Percentiles rank a stretch among this genome's conserved stretches.
These are phyloP conservation scores for Staurois parvus DNA, from an alignment of 2,797 vertebrate species.

Conservation along the genomic window DNA sequence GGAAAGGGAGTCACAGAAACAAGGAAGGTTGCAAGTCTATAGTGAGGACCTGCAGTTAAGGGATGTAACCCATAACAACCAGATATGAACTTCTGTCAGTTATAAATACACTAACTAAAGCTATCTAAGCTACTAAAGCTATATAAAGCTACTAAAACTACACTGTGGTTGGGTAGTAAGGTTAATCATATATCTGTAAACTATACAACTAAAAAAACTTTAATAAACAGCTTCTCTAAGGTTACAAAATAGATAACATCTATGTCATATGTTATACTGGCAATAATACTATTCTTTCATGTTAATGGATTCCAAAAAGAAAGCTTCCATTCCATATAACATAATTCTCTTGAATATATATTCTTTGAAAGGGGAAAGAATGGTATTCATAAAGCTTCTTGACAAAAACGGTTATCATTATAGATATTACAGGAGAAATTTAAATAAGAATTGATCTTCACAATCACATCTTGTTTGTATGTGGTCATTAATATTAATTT, in stretches of 20 bases:
- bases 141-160: too few species aligned
- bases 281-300: neutral
- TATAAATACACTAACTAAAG: too few species aligned
- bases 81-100: too few species aligned
- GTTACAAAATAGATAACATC: neutral
- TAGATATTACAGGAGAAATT: neutral
- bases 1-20: too few species aligned
- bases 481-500: constrained; percentile 12
- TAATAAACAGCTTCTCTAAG: too few species aligned
- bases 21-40: too few species aligned
- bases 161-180: too few species aligned
- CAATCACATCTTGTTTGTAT: constrained; percentile 16
- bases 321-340: neutral
- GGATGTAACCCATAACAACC: too few species aligned
- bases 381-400: neutral
- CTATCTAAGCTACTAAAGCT: too few species aligned
- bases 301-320: neutral
- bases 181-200: too few species aligned
- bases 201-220: too few species aligned
- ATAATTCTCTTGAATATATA: neutral
- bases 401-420: neutral
- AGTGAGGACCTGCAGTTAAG: too few species aligned
- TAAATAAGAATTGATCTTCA: neutral
- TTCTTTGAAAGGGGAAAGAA: neutral
- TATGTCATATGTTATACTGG: neutral